Base-by-base conservation (phyloP, 2,113 vertebrate species). In the Caranx melampygus region DNA sequence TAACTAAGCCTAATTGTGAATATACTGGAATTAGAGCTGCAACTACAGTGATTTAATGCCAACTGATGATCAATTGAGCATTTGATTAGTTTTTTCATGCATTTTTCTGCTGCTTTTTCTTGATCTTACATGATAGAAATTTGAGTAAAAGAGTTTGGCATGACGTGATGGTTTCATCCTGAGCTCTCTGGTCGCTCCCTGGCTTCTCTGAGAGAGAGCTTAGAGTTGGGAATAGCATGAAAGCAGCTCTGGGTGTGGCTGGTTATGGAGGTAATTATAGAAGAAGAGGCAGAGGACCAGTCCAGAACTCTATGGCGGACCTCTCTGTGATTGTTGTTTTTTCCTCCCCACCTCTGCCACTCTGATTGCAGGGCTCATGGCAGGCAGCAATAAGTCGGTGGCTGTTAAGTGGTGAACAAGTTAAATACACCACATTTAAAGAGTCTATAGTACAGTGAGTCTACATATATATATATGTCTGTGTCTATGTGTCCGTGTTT, bases 211-310 rank as follows among this genome's bases (percentile, higher is more conserved):
- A 62, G 13, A 40, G 54, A 16, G 3, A 47, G 35, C 70, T 78
- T 58, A 40, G 35, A 57, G 67, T 62, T 62, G 44, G 74, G 70
- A 87, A 76, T 51, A 64, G 78, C 67, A 87, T 85, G 69, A 86
- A 81, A 89, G 87, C 73, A 34, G 51, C 52, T 47, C 37, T 80
- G 87, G 88, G 88, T 88, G 88, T 73, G 86, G 87, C 78, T 89
- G 77, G 18, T 47, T 72, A 40, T 82, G 52, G 75, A 59, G 75
- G 73, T 90, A 89, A 92, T 92, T 93, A 92, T 81, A 93, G 86
- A 72, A 80, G 54, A 49, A 72, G 66, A 63, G 83, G 70, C 62
- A 74, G 64, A 78, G 62, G 35, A 52, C 72, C 37, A 31, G 76
- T 86, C 75, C 68, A 54, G 40, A 85, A 79, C 75, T 86, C 70